A percentile compares a stretch with the other conserved stretches of the same genome.
Evolutionary conservation across 2,797 vertebrate genomes (phyloP).

Genomic region (Cyclura pinguis): DNA sequence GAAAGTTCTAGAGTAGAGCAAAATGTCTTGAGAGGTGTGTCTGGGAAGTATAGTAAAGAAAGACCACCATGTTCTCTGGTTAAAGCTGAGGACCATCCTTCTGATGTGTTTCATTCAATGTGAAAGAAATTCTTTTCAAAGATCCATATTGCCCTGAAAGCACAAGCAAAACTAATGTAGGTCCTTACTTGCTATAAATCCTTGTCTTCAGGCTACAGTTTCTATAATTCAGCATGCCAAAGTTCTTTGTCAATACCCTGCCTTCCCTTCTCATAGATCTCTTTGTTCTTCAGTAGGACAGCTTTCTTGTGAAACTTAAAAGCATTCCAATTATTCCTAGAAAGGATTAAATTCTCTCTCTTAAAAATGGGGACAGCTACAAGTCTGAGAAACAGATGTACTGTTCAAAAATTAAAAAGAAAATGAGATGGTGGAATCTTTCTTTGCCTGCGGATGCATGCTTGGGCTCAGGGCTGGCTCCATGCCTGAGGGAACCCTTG

Average conservation of each 20-base stretch:
- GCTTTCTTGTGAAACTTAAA: slow-evolving; percentile 28
- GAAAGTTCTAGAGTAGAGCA: too few relatives aligned
- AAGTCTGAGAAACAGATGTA: background rate
- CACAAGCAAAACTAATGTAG: background rate
- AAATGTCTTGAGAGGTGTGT: background rate
- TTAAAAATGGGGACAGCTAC: background rate
- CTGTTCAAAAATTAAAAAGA: slow-evolving; percentile 1
- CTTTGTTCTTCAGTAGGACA: background rate
- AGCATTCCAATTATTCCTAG: background rate
- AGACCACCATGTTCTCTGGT: background rate
- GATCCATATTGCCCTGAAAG: slow-evolving; percentile 29
- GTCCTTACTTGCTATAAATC: slow-evolving; percentile 15
- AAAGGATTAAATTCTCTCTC: background rate
- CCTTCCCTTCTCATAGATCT: background rate
- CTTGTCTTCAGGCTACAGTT: background rate
- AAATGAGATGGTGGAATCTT: background rate
- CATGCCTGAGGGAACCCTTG: background rate
- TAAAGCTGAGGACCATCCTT: background rate
- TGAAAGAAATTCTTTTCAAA: slow-evolving; percentile 3
- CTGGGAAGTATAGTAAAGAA: background rate
- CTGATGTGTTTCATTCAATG: background rate
- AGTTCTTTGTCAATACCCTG: background rate
- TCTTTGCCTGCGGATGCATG: background rate
- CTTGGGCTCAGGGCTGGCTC: background rate
- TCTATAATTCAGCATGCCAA: background rate